Evolutionary conservation across 2,797 vertebrate genomes (phyloP).

Genomic region (Poeciliopsis turneri): DNA sequence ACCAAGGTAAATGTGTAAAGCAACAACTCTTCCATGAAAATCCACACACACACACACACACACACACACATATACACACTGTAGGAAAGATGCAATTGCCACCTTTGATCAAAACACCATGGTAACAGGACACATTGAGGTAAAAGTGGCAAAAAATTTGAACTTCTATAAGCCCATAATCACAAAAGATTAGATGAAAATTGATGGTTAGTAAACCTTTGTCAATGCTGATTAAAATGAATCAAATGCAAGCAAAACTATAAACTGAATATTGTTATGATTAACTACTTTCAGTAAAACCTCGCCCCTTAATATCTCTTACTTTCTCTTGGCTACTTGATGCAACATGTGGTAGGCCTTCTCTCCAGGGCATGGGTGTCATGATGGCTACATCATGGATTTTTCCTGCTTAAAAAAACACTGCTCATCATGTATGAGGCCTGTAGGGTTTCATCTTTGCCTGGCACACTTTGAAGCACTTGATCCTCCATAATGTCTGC

Average conservation of each 20-base stretch:
- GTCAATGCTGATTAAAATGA: not conserved
- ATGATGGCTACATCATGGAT: constrained; percentile 60
- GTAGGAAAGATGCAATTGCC: constrained; percentile 38
- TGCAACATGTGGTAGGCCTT: constrained; percentile 59
- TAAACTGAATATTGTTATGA: not conserved
- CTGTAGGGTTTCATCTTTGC: constrained; percentile 72
- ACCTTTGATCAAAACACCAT: constrained; percentile 69
- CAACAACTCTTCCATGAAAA: constrained; percentile 43
- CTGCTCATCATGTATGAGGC: constrained; percentile 69
- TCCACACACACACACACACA: not conserved
- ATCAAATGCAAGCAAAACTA: not conserved
- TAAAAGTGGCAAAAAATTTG: constrained; percentile 33
- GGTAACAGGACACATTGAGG: constrained; percentile 57
- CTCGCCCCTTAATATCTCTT: not conserved
- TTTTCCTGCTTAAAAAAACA: constrained; percentile 60
- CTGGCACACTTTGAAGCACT: constrained; percentile 76
- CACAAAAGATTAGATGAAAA: not conserved
- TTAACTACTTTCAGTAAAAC: not conserved
- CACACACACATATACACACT: not conserved
- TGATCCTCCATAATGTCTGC: constrained; percentile 76
- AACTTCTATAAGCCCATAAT: constrained; percentile 15
- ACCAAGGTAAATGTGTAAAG: constrained; percentile 62
- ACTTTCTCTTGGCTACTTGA: constrained; percentile 36
- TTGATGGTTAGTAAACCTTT: not conserved
- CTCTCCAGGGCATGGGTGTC: constrained; percentile 63